Evolutionary conservation across 2,888 invertebrate species (phyloP).

Genomic region (Aphodius sticticus): DNA sequence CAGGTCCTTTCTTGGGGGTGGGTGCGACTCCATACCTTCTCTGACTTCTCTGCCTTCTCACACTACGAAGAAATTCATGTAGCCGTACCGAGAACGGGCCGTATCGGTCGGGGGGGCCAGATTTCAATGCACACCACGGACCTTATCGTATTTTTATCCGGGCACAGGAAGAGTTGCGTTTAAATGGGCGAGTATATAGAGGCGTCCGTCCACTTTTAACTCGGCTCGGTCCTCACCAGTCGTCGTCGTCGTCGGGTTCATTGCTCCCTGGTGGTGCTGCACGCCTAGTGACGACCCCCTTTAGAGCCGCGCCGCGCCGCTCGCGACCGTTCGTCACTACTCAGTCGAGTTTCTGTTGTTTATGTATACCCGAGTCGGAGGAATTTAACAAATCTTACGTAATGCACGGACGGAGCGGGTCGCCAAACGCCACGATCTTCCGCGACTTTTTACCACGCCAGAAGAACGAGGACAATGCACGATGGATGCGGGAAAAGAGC

Average conservation of each 20-base stretch:
- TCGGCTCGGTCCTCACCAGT: constrained; percentile 48
- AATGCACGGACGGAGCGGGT: constrained; percentile 39
- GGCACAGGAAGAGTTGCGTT: constrained; percentile 52
- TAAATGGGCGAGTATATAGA: constrained; percentile 44
- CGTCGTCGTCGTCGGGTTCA: constrained; percentile 55
- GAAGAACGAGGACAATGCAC: too few relatives aligned
- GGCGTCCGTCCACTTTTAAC: constrained; percentile 53
- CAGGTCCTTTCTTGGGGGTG: constrained; percentile 10
- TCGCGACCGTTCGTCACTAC: constrained; percentile 16
- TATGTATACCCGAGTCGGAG: constrained; percentile 47
- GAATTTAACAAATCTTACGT: constrained; percentile 54
- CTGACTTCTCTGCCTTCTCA: background rate
- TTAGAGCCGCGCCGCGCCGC: constrained; percentile 18
- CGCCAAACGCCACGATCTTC: background rate
- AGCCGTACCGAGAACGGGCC: background rate
- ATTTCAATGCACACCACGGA: constrained; percentile 27
- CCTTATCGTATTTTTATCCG: constrained; percentile 53
- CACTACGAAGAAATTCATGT: background rate
- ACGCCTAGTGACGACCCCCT: constrained; percentile 54
- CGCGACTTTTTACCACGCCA: too few relatives aligned
- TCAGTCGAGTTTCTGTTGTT: constrained; percentile 49
- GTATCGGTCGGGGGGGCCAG: constrained; percentile 16
- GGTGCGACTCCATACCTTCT: constrained; percentile 10
- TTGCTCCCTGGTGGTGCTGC: constrained; percentile 54
- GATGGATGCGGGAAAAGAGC: too few relatives aligned